Base-by-base conservation (phyloP, 2,797 vertebrate genomes). In the Vultur gryphus region DNA sequence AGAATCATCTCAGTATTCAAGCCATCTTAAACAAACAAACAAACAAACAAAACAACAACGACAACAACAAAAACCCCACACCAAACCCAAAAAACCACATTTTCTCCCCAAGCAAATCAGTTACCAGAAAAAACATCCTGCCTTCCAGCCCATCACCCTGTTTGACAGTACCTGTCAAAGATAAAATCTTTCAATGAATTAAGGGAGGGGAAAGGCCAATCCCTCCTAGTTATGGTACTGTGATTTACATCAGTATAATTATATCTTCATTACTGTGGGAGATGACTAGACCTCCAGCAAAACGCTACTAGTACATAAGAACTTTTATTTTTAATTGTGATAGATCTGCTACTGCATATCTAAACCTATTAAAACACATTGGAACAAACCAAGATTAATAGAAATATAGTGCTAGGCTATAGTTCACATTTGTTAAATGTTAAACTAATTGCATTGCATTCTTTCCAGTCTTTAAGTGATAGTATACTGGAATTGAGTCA, bases 241-340 rank as follows among this genome's bases (percentile, higher is more conserved):
- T 29, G 89, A 98, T 98, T 98, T 98, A 97, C 98, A 98, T 98
- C 97, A 97, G 97, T 97, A 95, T 98, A 98, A 98, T 98, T 98
- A 97, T 95, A 97, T 97, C 97, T 97, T 98, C 97, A 89, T 97
- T 97, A 96, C 97, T 94, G 92, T 94, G 95, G 97, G 93, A 98
- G 97, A 98, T 95, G 94, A 94, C 84, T 97, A 93, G 77, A 96
- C 92, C 96, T 97, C 95, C 84, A 84, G 91, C 94, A 90, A 97
- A 97, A 95, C 29, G 33, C 89, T 97, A 75, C 76, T 85, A 62
- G 73, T 76, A 88, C 49, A 15, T 77, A 91, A 94, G 77, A 95
- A 94, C 84, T 84, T 95, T 87, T 85, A 66, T 91, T 93, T 97
- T 97, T 98, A 97, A 97, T 97, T 97, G 93, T 44, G 21, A 73